Base-by-base conservation (phyloP, 2,113 vertebrate genomes). In the Sphaerodactylus townsendi region DNA sequence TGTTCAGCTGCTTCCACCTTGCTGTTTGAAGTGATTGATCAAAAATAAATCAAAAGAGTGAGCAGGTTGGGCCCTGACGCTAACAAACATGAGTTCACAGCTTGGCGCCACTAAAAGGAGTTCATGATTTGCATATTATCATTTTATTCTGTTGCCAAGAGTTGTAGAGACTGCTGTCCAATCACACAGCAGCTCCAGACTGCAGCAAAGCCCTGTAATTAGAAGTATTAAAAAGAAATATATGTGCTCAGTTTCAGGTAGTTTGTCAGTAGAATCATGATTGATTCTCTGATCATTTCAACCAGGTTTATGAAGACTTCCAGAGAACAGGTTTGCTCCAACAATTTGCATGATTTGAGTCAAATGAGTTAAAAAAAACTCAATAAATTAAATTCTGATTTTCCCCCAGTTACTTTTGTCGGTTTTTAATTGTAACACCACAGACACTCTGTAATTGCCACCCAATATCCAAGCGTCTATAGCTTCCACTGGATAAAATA, bases 301-400 rank as follows among this genome's bases (percentile, higher is more conserved):
- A 37, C 68, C 81, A 82, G 64, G 81, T 53, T 92, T 73, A 81
- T 59, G 53, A 87, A 19, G 7, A 82, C 35, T 88, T 85, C 48
- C 62, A 82, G 74, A 7, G 78, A 53, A 53, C 50, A 19, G 19
- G 75, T 64, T 81, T 2, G 71, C 89, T 70, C 23, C n/a, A 87
- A 48, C 53, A n/a, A 83, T 88, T 65, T 83, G 90, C 91, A 59
- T 89, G 33, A 90, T 64, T 89, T 65, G 92, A 92, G 59, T 56
- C 70, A 35, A 14, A 3, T 48, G 35, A 68, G 53, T 89, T 86
- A 93, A 87, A 35, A 77, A 90, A 10, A 5, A 84, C 50, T 11
- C 10, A 75, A 89, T 62, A 15, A 50, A 2, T 10, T 19, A 69
- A 53, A 66, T 13, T 9, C 23, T 19, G 33, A 86, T 87, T 37